phyloP scores from a whole-genome alignment of 2,888 invertebrate genomes.

The Drosophila ochracea region DNA sequence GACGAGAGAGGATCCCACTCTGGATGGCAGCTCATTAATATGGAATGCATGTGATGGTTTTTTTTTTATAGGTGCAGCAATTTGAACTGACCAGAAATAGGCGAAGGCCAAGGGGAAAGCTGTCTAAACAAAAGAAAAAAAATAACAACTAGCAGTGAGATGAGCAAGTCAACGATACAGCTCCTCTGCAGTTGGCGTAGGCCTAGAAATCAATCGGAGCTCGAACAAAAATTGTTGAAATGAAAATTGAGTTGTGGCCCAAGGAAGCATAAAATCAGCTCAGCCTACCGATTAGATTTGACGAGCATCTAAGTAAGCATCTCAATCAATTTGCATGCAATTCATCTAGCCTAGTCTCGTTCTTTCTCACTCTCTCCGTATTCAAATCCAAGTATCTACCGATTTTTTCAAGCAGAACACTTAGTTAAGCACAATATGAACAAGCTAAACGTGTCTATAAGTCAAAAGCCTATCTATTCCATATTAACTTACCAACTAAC shows the following conservation, averaged over 20 bases:
- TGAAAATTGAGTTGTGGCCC: constrained; percentile 36
- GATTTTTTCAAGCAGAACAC: constrained; percentile 4
- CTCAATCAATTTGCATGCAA: constrained; percentile 38
- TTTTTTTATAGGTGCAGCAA: constrained; percentile 11
- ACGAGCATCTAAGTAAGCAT: constrained; percentile 19
- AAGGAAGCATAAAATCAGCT: constrained; percentile 27
- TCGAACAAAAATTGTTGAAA: constrained; percentile 18
- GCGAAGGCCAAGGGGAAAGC: constrained; percentile 27
- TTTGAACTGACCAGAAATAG: constrained; percentile 13
- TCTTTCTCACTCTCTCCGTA: not conserved
- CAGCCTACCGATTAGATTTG: constrained; percentile 15
- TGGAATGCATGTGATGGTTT: constrained; percentile 51
- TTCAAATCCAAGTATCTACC: not conserved
- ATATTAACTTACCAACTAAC: not conserved
- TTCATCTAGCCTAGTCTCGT: not conserved
- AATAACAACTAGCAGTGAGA: constrained; percentile 6
- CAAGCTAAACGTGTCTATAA: not conserved
- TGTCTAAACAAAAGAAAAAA: not conserved
- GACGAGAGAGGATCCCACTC: constrained; percentile 19
- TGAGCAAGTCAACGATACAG: constrained; percentile 6
- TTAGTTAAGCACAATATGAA: not conserved
- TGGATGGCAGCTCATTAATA: constrained; percentile 57
- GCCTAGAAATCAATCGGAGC: constrained; percentile 53
- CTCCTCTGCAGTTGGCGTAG: not conserved
- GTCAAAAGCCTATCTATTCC: not conserved